Conservation (phyloP, 2,888 invertebrate genomes). For the Alcis repandata region DNA sequence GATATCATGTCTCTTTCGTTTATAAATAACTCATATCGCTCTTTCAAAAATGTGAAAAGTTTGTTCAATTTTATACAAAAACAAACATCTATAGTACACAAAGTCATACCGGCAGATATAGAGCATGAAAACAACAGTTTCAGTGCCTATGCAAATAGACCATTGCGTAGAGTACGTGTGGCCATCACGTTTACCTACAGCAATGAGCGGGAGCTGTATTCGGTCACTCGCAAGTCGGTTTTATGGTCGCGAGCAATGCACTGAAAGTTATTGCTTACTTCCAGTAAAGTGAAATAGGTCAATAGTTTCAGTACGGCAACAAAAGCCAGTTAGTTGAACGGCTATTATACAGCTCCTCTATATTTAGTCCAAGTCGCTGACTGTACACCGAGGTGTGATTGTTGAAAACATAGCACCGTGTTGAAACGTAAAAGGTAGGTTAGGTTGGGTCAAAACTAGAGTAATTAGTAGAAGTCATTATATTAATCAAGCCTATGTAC, state of each 20-base stretch:
- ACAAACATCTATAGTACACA: neutral
- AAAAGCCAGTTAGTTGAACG: conserved; percentile 82
- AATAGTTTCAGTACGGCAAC: conserved; percentile 86
- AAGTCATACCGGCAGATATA: conserved; percentile 1
- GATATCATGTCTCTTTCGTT: conserved; percentile 59
- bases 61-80: neutral
- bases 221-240: conserved; percentile 73
- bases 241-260: conserved; percentile 78
- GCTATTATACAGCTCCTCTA: conserved; percentile 69
- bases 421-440: conserved; percentile 8
- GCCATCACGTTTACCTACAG: conserved; percentile 43
- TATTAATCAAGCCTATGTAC: too few species aligned
- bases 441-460: too few species aligned
- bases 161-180: conserved; percentile 28
- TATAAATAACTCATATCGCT: conserved; percentile 49
- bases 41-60: neutral
- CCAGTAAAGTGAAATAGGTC: conserved; percentile 86
- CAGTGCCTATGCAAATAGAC: conserved; percentile 35
- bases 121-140: conserved; percentile 6
- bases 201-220: conserved; percentile 56
- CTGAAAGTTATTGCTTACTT: conserved; percentile 85
- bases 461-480: too few species aligned
- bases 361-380: conserved; percentile 72
- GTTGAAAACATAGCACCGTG: conserved; percentile 29
- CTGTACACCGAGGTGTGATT: conserved; percentile 43